Evolutionary conservation across 2,113 vertebrate genomes (phyloP).

Genomic region (Andinoacara biseriatus): DNA sequence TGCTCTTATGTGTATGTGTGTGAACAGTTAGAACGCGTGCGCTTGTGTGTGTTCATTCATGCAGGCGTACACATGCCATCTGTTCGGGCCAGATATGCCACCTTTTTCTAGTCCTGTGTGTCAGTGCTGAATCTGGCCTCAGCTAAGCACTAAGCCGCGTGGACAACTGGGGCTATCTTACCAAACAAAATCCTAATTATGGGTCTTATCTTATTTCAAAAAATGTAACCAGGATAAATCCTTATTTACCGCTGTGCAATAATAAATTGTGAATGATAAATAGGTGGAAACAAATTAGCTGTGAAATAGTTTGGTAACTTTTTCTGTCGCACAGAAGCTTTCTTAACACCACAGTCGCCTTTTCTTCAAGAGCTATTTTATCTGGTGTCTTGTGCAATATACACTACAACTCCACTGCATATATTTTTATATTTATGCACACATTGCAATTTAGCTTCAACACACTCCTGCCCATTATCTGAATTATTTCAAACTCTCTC

Average conservation of each 20-base stretch:
- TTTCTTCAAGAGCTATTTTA: not conserved
- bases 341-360: not conserved
- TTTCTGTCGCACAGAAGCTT: not conserved
- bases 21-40: not conserved
- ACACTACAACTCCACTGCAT: not conserved
- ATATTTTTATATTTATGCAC: not conserved
- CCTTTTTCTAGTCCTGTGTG: constrained; percentile 47
- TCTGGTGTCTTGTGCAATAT: not conserved
- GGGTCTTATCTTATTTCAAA: constrained; percentile 46
- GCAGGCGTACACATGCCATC: constrained; percentile 63
- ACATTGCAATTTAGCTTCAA: not conserved
- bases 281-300: not conserved
- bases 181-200: constrained; percentile 53
- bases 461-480: not conserved
- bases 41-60: constrained; percentile 61
- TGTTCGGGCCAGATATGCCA: constrained; percentile 72
- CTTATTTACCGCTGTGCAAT: constrained; percentile 11
- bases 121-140: constrained; percentile 17
- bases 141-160: constrained; percentile 26
- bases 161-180: constrained; percentile 32
- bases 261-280: not conserved
- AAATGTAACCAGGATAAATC: constrained; percentile 46
- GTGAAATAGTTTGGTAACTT: not conserved
- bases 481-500: constrained; percentile 6
- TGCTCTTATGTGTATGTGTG: constrained; percentile 19